Base-by-base conservation (phyloP, 1,140 invertebrate species). In the Aphidius gifuensis region DNA sequence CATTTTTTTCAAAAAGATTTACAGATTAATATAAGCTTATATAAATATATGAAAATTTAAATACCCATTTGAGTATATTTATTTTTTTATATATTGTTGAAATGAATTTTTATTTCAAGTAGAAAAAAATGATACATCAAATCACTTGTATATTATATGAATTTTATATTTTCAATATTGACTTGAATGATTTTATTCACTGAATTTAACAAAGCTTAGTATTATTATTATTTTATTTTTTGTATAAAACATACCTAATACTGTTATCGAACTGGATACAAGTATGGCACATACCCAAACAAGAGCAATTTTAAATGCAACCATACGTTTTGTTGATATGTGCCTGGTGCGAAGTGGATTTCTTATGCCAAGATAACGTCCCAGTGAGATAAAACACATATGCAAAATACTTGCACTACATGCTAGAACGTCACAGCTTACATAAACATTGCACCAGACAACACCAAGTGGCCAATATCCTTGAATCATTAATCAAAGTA, bases 381-480 rank as follows among this genome's bases (percentile, higher is more conserved):
- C 93, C 65, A 98, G 84, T 45, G 92, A 94, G 75, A 98, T 97
- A 80, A 94, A 95, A 75, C 94, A 96, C 93, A 98, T 97, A 85
- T 98, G 96, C 87, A 96, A 90, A 73, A 98, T 98, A 70, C 91
- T 94, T 6, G 93, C 90, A 0, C 92, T 94, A 74, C 95, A 97
- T 58, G 94, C 92, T 42, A 97, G 82, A n/a, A 97, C 94, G 78
- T 98, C 95, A 66, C 92, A 93, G 3, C 94, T 95, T 54, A 93
- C 91, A 84, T 96, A 97, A 44, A 97, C 86, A 75, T 94, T 94
- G 80, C 95, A 97, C 86, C 93, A 92, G 46, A 87, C 85, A 49
- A 91, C 84, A 8, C 90, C 90, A 69, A 97, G 87, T 9, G 93
- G 93, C 92, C 94, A 97, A 77, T 92, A 90, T 55, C 94, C 95